phyloP scores from a whole-genome alignment of 2,888 invertebrate species.

The Macrosoma leucophasiata region DNA sequence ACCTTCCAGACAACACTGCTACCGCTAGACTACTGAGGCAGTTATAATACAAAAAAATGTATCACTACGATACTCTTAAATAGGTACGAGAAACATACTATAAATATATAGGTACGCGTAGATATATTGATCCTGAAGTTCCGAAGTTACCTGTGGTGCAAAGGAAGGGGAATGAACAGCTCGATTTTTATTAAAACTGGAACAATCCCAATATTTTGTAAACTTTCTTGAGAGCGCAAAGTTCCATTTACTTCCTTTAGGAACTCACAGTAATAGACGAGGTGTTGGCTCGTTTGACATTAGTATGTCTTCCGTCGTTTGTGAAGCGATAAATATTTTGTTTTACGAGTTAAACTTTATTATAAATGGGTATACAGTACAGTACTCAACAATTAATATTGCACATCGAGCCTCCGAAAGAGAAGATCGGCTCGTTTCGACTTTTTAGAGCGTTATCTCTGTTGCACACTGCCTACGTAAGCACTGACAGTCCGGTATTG shows the following conservation, averaged over 20 bases:
- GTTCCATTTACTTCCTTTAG: constrained; percentile 32
- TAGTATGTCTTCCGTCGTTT: constrained; percentile 25
- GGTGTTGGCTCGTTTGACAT: constrained; percentile 31
- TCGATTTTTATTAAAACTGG: constrained; percentile 33
- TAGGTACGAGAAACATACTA: not conserved
- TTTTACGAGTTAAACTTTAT: no score
- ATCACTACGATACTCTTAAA: not conserved
- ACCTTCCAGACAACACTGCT: no score
- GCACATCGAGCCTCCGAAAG: no score
- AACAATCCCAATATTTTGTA: constrained; percentile 30
- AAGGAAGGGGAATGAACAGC: constrained; percentile 22
- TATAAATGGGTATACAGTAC: no score
- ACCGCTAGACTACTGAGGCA: no score
- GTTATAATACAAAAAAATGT: no score
- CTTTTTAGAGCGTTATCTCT: no score
- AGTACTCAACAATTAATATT: no score
- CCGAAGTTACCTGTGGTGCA: constrained; percentile 24
- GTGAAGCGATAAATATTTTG: no score
- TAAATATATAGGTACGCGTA: constrained; percentile 6
- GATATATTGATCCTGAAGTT: constrained; percentile 17
- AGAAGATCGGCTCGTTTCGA: no score
- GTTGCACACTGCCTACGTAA: no score
- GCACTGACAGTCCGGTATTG: no score
- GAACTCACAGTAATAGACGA: constrained; percentile 29
- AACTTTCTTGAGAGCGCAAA: constrained; percentile 30